Percentiles rank a stretch among this genome's conserved stretches.
phyloP scores from a whole-genome alignment of 2,888 invertebrate genomes.

The Chorisops tibialis region DNA sequence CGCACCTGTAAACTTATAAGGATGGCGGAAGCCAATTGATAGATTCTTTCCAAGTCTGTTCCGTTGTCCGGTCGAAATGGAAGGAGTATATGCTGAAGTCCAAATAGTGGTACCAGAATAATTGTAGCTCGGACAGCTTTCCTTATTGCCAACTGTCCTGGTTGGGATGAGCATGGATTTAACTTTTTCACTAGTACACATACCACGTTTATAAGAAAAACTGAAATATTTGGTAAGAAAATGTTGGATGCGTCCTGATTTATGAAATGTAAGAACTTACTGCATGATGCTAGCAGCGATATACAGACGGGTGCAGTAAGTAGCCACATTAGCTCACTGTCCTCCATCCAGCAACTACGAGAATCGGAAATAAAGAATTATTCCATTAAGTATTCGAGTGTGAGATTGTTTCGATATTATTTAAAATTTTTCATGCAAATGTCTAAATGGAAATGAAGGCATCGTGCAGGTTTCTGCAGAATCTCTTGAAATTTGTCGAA shows the following conservation, averaged over 20 bases:
- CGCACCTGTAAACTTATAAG: constrained; percentile 68
- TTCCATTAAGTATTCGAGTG: too few relatives aligned
- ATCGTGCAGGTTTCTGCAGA: too few relatives aligned
- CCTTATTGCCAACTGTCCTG: constrained; percentile 58
- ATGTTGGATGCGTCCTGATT: too few relatives aligned
- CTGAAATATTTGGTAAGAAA: constrained; percentile 45
- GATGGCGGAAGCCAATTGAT: constrained; percentile 64
- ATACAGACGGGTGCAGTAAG: constrained; percentile 61
- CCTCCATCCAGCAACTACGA: constrained; percentile 68
- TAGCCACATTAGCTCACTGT: constrained; percentile 62
- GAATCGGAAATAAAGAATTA: too few relatives aligned
- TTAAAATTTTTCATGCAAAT: too few relatives aligned
- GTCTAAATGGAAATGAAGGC: too few relatives aligned
- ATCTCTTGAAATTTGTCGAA: too few relatives aligned
- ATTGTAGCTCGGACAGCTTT: constrained; percentile 70
- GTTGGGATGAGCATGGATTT: constrained; percentile 60
- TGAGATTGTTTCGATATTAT: too few relatives aligned
- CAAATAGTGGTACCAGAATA: constrained; percentile 65
- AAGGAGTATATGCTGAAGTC: constrained; percentile 68
- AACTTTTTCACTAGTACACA: constrained; percentile 63
- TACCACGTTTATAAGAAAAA: constrained; percentile 66
- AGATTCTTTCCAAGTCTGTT: constrained; percentile 57
- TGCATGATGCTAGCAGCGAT: constrained; percentile 59
- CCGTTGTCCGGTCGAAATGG: constrained; percentile 64
- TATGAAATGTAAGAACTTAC: constrained; percentile 48